These are phyloP conservation scores for Varanus komodoensis DNA, from an alignment of 2,113 vertebrate genomes.

Conservation along the genomic window DNA sequence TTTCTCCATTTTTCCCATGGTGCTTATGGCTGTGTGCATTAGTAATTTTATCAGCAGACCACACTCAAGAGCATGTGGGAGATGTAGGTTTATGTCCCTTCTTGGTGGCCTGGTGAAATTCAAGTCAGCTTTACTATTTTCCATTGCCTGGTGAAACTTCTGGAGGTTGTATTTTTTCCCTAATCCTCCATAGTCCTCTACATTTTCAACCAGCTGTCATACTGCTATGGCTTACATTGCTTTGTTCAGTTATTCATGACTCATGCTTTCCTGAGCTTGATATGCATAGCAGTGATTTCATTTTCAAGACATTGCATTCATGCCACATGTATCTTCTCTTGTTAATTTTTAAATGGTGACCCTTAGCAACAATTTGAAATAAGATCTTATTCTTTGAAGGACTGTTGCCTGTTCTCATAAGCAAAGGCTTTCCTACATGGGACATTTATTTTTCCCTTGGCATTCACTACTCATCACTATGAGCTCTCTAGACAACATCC, in stretches of 20 bases:
- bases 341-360: not conserved
- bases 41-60: not conserved
- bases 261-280: not conserved
- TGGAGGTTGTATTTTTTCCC: not conserved
- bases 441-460: too few species aligned
- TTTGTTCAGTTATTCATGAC: not conserved
- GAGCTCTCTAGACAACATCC: too few species aligned
- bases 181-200: not conserved
- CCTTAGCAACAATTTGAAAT: not conserved
- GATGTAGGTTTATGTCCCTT: not conserved
- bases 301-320: not conserved
- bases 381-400: too few species aligned
- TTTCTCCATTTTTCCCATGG: not conserved
- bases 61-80: not conserved
- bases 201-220: too few species aligned
- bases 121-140: not conserved
- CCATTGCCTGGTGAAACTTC: not conserved
- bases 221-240: not conserved
- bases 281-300: not conserved
- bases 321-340: not conserved
- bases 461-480: too few species aligned
- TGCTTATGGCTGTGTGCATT: not conserved
- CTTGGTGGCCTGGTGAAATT: not conserved
- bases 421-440: too few species aligned
- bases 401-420: too few species aligned